A percentile compares a stretch with the other conserved stretches of the same genome.
Conservation (phyloP, 2,888 invertebrate species). For the Horisme vitalbata region DNA sequence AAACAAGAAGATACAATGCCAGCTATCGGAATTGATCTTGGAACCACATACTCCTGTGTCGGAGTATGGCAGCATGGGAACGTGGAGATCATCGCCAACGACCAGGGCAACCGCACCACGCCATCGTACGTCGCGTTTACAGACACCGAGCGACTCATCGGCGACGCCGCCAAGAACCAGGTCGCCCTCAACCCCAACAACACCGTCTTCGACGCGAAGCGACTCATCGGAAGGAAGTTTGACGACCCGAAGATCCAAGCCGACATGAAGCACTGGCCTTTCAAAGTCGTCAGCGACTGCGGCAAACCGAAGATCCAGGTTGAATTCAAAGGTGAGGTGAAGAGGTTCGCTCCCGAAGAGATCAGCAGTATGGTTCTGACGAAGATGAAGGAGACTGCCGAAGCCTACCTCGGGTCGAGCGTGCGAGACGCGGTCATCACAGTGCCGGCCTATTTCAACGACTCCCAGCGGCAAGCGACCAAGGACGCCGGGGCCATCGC, state of each 20-base stretch:
- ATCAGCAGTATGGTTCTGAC: slow-evolving; percentile 90
- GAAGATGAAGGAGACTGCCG: slow-evolving; percentile 91
- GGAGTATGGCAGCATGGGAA: slow-evolving; percentile 84
- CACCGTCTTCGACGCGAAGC: slow-evolving; percentile 89
- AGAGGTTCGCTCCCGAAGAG: slow-evolving; percentile 87
- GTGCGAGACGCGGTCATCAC: slow-evolving; percentile 90
- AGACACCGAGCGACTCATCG: slow-evolving; percentile 86
- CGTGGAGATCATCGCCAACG: slow-evolving; percentile 88
- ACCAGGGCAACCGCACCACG: slow-evolving; percentile 87
- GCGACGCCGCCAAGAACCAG: slow-evolving; percentile 88
- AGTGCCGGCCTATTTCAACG: slow-evolving; percentile 91
- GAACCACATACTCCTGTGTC: slow-evolving; percentile 81
- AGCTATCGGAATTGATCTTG: slow-evolving; percentile 82
- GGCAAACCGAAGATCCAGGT: slow-evolving; percentile 87
- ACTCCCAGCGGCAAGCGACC: slow-evolving; percentile 89
- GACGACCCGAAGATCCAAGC: slow-evolving; percentile 88
- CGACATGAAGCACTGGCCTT: slow-evolving; percentile 94
- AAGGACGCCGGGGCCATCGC: slow-evolving; percentile 89
- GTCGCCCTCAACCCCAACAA: slow-evolving; percentile 88
- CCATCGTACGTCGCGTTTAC: slow-evolving; percentile 90
- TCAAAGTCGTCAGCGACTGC: slow-evolving; percentile 85
- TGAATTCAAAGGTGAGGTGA: slow-evolving; percentile 85
- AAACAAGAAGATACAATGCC: slow-evolving; percentile 57
- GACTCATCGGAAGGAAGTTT: slow-evolving; percentile 90
- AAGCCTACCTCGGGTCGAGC: slow-evolving; percentile 86